phyloP scores from a whole-genome alignment of 2,797 vertebrate genomes.

The Gambelia wislizenii region DNA sequence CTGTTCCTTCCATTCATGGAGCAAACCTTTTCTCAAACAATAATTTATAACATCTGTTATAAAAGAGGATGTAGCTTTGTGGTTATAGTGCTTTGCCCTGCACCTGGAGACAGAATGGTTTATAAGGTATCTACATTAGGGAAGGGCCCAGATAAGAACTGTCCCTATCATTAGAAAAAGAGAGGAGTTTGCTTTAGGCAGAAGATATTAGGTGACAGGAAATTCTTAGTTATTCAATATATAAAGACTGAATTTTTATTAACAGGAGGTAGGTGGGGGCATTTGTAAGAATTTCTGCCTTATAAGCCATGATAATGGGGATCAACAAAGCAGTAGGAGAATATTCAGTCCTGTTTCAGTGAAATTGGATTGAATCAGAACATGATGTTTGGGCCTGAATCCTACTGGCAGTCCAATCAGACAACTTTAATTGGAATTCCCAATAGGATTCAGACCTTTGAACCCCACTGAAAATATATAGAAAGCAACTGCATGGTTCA shows the following conservation, averaged over 20 bases:
- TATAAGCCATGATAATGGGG: no score
- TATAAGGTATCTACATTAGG: neutral
- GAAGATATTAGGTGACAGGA: neutral
- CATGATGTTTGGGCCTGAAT: no score
- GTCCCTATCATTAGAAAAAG: no score
- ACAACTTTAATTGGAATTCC: no score
- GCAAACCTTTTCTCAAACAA: neutral
- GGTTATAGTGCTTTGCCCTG: neutral
- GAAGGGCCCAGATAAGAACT: neutral
- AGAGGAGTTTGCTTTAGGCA: neutral
- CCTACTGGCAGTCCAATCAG: no score
- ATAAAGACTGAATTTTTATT: neutral
- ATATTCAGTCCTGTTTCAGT: no score
- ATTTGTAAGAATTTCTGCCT: neutral
- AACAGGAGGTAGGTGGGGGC: neutral
- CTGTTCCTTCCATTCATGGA: neutral
- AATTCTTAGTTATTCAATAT: neutral
- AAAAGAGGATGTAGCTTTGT: neutral
- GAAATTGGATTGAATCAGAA: no score
- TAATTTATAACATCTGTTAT: neutral
- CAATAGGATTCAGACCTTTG: no score
- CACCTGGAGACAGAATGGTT: neutral
- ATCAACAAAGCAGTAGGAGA: no score
- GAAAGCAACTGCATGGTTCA: no score
- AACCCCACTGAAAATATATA: no score